Evolutionary conservation across 1,140 invertebrate species (phyloP).

Genomic region (Hesperophylax magnus): DNA sequence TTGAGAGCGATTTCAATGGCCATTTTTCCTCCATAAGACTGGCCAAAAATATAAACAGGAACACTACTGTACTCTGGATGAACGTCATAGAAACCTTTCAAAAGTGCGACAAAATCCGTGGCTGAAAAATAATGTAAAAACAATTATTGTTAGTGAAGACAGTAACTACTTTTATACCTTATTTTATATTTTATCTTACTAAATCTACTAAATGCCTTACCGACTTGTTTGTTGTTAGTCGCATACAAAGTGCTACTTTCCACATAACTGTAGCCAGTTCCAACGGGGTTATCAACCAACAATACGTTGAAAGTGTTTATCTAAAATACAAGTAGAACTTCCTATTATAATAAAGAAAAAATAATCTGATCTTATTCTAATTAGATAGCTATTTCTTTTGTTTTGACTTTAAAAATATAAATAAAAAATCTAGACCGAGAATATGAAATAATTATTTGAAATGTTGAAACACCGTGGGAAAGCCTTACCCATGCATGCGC

Average conservation of each 20-base stretch:
- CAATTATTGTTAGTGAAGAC: no score
- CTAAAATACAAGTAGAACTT: no score
- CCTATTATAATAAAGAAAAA: no score
- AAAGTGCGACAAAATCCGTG: slow-evolving; percentile 81
- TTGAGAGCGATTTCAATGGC: slow-evolving; percentile 81
- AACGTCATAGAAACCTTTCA: slow-evolving; percentile 75
- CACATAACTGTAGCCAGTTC: slow-evolving; percentile 89
- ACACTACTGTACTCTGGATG: slow-evolving; percentile 78
- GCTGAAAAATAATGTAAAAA: no score
- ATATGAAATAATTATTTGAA: no score
- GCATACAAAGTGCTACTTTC: slow-evolving; percentile 72
- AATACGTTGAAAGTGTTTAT: slow-evolving; percentile 84
- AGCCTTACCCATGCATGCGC: slow-evolving; percentile 80
- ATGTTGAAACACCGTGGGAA: no score
- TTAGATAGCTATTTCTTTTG: no score
- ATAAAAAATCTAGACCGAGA: no score
- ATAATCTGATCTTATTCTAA: no score
- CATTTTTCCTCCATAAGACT: slow-evolving; percentile 94
- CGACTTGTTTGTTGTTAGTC: slow-evolving; percentile 80
- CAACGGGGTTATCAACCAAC: slow-evolving; percentile 92
- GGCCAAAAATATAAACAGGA: slow-evolving; percentile 86
- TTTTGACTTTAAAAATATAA: no score
- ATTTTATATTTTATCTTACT: no score
- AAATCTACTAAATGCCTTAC: slow-evolving; percentile 57
- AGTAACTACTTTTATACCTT: no score